A percentile compares a stretch with the other conserved stretches of the same genome.
Evolutionary conservation across 2,113 vertebrate species (phyloP).

Genomic region (Anolis carolinensis): DNA sequence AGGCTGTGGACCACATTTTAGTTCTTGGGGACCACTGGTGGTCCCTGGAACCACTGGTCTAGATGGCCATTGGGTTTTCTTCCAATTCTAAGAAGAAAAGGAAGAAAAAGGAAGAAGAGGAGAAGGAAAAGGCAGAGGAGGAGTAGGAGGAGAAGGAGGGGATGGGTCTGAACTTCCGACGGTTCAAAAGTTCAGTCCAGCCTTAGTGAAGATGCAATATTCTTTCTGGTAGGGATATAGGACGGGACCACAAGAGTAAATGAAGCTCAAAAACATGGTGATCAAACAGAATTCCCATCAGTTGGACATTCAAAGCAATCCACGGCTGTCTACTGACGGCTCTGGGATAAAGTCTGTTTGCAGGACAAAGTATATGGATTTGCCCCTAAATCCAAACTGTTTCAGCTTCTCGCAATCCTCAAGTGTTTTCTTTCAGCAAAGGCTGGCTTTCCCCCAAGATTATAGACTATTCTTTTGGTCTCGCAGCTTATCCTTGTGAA

Average conservation of each 20-base stretch:
- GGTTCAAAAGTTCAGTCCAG: background rate
- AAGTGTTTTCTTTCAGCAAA: slow-evolving; percentile 22
- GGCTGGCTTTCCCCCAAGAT: slow-evolving; percentile 57
- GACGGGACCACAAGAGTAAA: background rate
- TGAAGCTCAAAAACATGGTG: background rate
- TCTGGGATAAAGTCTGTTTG: background rate
- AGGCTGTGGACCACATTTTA: no score
- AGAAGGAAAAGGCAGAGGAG: background rate
- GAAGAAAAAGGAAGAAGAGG: background rate
- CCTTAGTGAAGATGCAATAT: background rate
- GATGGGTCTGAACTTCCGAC: background rate
- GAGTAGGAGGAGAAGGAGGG: no score
- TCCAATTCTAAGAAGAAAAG: background rate
- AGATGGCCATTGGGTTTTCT: no score
- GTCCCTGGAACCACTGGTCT: no score
- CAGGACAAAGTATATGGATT: background rate
- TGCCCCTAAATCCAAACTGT: background rate
- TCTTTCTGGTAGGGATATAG: background rate
- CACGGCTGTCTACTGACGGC: background rate
- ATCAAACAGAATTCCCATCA: background rate
- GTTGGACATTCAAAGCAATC: background rate
- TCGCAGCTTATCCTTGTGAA: slow-evolving; percentile 58
- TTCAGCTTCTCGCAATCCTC: slow-evolving; percentile 3
- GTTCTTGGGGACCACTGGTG: no score
- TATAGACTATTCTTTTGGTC: slow-evolving; percentile 53